Conservation (phyloP, 2,797 vertebrate species). For the Danio tinwini region DNA sequence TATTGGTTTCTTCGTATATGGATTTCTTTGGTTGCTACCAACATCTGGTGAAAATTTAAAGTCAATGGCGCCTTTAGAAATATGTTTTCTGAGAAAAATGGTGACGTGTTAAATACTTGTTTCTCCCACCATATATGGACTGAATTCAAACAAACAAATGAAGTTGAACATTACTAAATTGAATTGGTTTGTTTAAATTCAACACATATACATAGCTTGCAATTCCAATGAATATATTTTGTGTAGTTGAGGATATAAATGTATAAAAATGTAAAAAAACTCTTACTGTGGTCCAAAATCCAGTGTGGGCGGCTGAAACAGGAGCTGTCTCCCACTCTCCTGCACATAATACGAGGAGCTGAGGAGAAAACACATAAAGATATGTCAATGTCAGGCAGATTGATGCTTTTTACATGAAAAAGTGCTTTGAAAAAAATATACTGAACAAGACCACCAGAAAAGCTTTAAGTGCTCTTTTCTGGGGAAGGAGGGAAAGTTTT, state of each 20-base stretch:
- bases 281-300: slow-evolving; percentile 96
- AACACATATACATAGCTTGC: too few relatives aligned
- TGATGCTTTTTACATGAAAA: neutral
- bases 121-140: too few relatives aligned
- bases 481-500: neutral
- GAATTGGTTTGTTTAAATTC: too few relatives aligned
- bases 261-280: slow-evolving; percentile 21
- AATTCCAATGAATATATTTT: too few relatives aligned
- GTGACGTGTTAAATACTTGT: too few relatives aligned
- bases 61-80: too few relatives aligned
- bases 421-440: neutral
- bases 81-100: too few relatives aligned
- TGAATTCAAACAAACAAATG: too few relatives aligned
- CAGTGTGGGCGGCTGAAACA: slow-evolving; percentile 90
- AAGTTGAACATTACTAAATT: too few relatives aligned
- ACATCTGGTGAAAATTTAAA: too few relatives aligned
- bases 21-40: too few relatives aligned
- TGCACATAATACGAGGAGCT: slow-evolving; percentile 87
- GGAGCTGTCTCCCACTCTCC: slow-evolving; percentile 84
- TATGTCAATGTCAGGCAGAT: neutral
- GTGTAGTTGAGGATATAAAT: slow-evolving; percentile 5
- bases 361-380: slow-evolving; percentile 25
- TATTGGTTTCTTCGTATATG: too few relatives aligned
- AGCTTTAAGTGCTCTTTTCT: neutral
- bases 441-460: neutral